Evolutionary conservation across 1,140 invertebrate genomes (phyloP), one percentile per base, ranked within the genome.

Genomic region (Heliconius eleuchia): DNA sequence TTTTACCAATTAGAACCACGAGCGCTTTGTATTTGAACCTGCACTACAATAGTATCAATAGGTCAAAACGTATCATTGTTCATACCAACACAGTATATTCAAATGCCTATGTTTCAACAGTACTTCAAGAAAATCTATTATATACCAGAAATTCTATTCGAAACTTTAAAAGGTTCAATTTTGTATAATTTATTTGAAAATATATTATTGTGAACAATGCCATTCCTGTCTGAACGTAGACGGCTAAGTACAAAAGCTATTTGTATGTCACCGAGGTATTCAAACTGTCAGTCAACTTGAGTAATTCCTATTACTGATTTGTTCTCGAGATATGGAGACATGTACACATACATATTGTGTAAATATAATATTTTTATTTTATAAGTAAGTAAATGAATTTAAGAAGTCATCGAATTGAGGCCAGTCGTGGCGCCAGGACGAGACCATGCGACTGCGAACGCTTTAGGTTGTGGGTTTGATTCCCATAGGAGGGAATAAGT

Each of bases 231-330:
- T 71, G 70, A 77, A 75, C 66, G 71, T 73, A 73, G 75, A 77
- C 27, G 6, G 60, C 60, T 66, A 66, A 66, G 57, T 66, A 66
- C 71, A 70, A 50, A 76, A 74, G 37, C 76, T 46, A 85, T 85
- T 85, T 81, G 80, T 76, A 85, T 86, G 87, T 88, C 84, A 82
- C 80, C 81, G 74, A 79, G 77, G 73, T 79, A 81, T 80, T 87
- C 86, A 83, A 72, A 71, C 46, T 82, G 83, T 86, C 84, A 84
- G 78, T 83, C 79, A 80, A 77, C 55, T 83, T 85, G 74, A 82
- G 81, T 71, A 83, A 83, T 72, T 79, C 50, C 8, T n/a, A n/a
- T 71, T 42, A 23, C 37, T 42, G 18, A 39, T 39, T 74, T 57
- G 55, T 66, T 66, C 39, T 66, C 13, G 30, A 66, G 19, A 66